Evolutionary conservation across 2,797 vertebrate genomes (phyloP), one percentile per base, ranked within the genome.

Genomic region (Epinephelus awoara): DNA sequence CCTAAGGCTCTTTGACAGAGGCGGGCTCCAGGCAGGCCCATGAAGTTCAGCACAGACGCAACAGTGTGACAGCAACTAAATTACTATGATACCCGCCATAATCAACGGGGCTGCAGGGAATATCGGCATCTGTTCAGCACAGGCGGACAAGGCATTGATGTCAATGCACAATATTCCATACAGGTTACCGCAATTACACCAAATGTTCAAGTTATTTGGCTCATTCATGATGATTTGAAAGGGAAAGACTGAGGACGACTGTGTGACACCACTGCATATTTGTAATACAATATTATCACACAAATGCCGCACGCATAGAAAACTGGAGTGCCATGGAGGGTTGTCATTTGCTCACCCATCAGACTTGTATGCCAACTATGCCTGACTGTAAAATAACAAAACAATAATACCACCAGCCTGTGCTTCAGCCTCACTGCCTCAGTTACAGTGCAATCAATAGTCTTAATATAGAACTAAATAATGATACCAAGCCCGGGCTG

Each of bases 61-160:
- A 85, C 82, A 87, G 75, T 86, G 81, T 87, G 93, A 92, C 90
- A 93, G 89, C 87, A 90, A 83, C 92, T 93, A 90, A 91, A 93
- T 94, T 93, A 94, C 92, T 86, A 85, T 80, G 89, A 93, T 86
- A 87, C 70, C 84, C 85, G 90, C 86, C 78, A 71, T 89, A 86
- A 93, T 94, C 89, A 92, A 85, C 70, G 3, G 82, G 84, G 89
- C 84, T 87, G 84, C 71, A 50, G 90, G 88, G 84, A 90, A 88
- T 85, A 91, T 86, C 46, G 51, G 89, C 92, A 94, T 93, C 91
- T 92, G 93, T 82, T 93, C 67, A 64, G 86, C 75, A 47, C 77
- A 87, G 79, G 86, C 65, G 50, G 83, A 80, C 71, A 76, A 82
- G 80, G 54, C 78, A 57, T 70, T 38, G 27, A 72, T 86, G 80